These are phyloP conservation scores for Drosophila insularis DNA, from an alignment of 1,140 invertebrate genomes.

Conservation along the genomic window DNA sequence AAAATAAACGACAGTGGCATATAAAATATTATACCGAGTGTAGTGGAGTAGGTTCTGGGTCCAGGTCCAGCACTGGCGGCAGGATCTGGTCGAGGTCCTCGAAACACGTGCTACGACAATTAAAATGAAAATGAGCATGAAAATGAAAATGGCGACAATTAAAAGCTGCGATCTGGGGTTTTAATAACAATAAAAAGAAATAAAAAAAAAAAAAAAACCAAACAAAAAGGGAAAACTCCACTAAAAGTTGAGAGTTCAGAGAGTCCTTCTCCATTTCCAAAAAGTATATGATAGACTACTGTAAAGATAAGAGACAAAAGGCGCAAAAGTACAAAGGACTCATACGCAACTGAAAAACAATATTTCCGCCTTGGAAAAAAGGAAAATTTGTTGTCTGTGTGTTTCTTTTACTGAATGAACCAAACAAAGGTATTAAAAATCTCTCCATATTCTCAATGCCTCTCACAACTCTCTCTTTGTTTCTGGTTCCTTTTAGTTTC, in stretches of 20 bases:
- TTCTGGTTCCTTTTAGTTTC: slow-evolving; percentile 2
- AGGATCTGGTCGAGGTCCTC: neutral
- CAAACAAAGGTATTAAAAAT: slow-evolving; percentile 29
- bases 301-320: neutral
- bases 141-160: slow-evolving; percentile 57
- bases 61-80: slow-evolving; percentile 11
- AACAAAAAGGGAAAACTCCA: neutral
- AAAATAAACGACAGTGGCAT: slow-evolving; percentile 36
- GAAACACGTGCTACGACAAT: slow-evolving; percentile 45
- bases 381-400: slow-evolving; percentile 38
- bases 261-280: neutral
- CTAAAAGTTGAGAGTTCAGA: slow-evolving; percentile 57
- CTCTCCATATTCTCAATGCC: neutral
- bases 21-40: slow-evolving; percentile 31
- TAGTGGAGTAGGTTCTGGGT: slow-evolving; percentile 6
- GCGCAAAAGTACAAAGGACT: neutral
- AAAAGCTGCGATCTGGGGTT: slow-evolving; percentile 51
- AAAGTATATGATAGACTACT: neutral
- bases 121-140: slow-evolving; percentile 48
- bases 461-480: slow-evolving; percentile 4
- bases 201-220: slow-evolving; percentile 7
- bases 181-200: neutral
- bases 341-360: slow-evolving; percentile 27
- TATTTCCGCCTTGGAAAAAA: slow-evolving; percentile 56
- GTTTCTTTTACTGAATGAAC: slow-evolving; percentile 66